These are phyloP conservation scores for Drosophila hamatofila DNA, from an alignment of 2,888 invertebrate genomes.

Conservation along the genomic window DNA sequence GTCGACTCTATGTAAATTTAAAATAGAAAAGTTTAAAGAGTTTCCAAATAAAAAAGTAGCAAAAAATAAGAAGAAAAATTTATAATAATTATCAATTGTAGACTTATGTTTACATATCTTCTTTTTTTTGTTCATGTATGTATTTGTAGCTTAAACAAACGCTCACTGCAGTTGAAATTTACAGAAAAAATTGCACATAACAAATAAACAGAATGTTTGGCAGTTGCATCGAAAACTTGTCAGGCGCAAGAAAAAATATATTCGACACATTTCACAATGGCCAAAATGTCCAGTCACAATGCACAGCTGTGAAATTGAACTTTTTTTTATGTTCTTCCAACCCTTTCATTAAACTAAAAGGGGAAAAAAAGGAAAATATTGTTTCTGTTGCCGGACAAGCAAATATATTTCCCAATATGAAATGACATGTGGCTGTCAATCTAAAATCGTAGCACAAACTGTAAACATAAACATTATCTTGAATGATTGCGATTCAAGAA, in stretches of 20 bases:
- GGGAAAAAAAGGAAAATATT: neutral
- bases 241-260: constrained; percentile 6
- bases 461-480: constrained; percentile 59
- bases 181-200: constrained; percentile 38
- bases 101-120: no score
- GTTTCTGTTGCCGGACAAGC: constrained; percentile 3
- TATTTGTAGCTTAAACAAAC: neutral
- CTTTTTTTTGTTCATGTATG: neutral
- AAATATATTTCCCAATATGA: constrained; percentile 19
- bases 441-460: constrained; percentile 38
- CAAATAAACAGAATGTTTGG: constrained; percentile 50
- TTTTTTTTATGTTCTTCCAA: neutral
- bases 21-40: neutral
- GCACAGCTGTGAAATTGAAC: constrained; percentile 33
- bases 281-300: constrained; percentile 46
- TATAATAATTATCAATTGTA: neutral
- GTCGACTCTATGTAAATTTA: neutral
- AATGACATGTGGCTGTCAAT: constrained; percentile 58
- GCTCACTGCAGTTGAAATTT: neutral
- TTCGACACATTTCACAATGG: constrained; percentile 49
- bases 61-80: no score
- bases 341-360: neutral
- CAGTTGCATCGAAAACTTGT: constrained; percentile 43
- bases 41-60: neutral
- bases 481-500: constrained; percentile 25